phyloP scores from a whole-genome alignment of 2,888 invertebrate species.

The Dastarcus helophoroides region DNA sequence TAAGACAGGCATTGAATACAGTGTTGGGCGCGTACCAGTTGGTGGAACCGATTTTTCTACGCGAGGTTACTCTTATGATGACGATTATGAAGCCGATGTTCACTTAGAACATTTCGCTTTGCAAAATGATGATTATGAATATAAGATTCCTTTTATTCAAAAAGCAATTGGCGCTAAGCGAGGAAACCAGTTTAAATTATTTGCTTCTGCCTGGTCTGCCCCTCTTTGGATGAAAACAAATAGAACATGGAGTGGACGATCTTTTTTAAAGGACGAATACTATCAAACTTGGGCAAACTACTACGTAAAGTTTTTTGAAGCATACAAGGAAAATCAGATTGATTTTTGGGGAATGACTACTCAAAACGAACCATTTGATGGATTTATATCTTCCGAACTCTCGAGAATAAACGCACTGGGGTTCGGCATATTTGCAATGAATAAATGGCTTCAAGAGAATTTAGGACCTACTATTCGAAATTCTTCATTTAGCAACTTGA shows the following conservation, averaged over 20 bases:
- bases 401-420: too few relatives aligned
- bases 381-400: too few relatives aligned
- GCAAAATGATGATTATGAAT: slow-evolving; percentile 51
- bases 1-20: slow-evolving; percentile 61
- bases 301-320: slow-evolving; percentile 65
- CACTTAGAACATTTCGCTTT: slow-evolving; percentile 57
- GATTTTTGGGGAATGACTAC: slow-evolving; percentile 74
- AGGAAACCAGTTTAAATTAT: slow-evolving; percentile 32
- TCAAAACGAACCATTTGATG: slow-evolving; percentile 90
- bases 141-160: slow-evolving; percentile 41
- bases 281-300: slow-evolving; percentile 76
- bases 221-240: slow-evolving; percentile 45
- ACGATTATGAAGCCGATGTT: slow-evolving; percentile 43
- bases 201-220: slow-evolving; percentile 48
- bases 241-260: slow-evolving; percentile 19
- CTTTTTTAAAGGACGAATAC: slow-evolving; percentile 26
- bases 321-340: slow-evolving; percentile 54
- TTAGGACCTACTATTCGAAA: too few relatives aligned
- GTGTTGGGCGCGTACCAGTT: slow-evolving; percentile 68
- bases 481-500: too few relatives aligned
- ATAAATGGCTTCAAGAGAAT: too few relatives aligned
- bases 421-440: too few relatives aligned
- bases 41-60: slow-evolving; percentile 81
- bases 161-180: slow-evolving; percentile 21
- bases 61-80: slow-evolving; percentile 65